phyloP scores from a whole-genome alignment of 64 coral and sea anemone species.

The Stichodactyla mertensii region DNA sequence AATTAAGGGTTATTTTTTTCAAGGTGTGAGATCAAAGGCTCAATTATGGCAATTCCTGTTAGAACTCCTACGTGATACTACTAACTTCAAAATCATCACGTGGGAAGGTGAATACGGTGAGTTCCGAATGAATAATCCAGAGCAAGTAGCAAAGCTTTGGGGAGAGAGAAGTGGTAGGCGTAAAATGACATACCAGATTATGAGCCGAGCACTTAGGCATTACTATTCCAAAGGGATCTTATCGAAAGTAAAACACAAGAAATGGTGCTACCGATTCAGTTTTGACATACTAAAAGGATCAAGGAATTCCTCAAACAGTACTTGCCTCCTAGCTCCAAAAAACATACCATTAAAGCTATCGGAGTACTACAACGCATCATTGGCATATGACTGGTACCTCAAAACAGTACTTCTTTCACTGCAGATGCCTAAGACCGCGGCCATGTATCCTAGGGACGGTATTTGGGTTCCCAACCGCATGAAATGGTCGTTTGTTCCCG shows the following conservation, averaged over 20 bases:
- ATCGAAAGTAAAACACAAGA: conserved; percentile 21
- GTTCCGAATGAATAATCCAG: conserved; percentile 24
- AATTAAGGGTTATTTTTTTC: background rate
- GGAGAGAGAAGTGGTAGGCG: conserved; percentile 25
- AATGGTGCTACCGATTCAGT: conserved; percentile 32
- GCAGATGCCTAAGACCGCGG: background rate
- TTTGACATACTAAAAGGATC: background rate
- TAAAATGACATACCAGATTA: conserved; percentile 39
- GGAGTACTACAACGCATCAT: background rate
- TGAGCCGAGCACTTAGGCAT: conserved; percentile 36
- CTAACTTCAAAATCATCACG: conserved; percentile 4
- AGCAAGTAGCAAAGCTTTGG: conserved; percentile 15
- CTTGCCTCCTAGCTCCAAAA: background rate
- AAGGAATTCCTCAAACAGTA: background rate
- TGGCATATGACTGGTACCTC: background rate
- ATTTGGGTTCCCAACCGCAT: background rate
- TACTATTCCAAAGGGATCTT: conserved; percentile 33
- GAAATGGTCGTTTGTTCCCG: background rate
- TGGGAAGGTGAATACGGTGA: conserved; percentile 33
- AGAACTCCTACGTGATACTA: background rate
- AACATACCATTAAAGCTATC: background rate
- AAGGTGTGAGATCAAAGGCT: background rate
- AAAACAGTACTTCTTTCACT: background rate
- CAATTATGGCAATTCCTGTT: conserved; percentile 29
- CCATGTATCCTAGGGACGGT: background rate